Conservation (phyloP, 2,113 vertebrate species). For the Sinosuthora webbiana region DNA sequence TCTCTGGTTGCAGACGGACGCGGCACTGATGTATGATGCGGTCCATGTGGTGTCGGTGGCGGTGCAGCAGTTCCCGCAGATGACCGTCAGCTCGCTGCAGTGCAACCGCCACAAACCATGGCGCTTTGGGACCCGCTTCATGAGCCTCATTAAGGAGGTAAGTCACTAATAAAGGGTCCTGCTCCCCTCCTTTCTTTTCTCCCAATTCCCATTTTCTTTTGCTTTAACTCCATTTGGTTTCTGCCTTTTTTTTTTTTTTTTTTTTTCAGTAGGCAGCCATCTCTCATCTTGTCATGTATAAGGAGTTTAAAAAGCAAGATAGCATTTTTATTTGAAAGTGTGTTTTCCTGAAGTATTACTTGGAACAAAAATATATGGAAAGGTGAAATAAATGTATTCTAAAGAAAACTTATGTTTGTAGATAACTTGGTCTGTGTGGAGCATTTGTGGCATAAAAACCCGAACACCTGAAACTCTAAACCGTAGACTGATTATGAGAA, state of each 20-base stretch:
- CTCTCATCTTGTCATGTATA: neutral
- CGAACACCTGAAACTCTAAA: neutral
- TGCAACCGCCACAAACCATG: slow-evolving; percentile 98
- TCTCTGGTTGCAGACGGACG: slow-evolving; percentile 86
- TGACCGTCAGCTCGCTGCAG: slow-evolving; percentile 97
- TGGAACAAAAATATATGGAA: neutral
- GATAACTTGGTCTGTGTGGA: neutral
- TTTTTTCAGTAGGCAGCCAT: neutral
- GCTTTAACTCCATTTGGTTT: neutral
- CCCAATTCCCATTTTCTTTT: neutral
- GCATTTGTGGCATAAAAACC: neutral
- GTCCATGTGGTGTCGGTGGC: slow-evolving; percentile 97
- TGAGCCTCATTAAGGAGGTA: slow-evolving; percentile 98
- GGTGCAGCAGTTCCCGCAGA: slow-evolving; percentile 97
- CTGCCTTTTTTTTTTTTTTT: neutral
- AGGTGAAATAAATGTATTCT: neutral
- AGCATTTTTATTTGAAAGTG: neutral
- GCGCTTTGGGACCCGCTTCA: slow-evolving; percentile 96
- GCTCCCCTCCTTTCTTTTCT: neutral
- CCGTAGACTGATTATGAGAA: neutral
- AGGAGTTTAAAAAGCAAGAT: neutral
- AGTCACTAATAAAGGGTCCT: neutral
- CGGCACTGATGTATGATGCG: slow-evolving; percentile 95
- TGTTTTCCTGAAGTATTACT: neutral
- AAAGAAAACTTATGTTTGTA: neutral